These are phyloP conservation scores for Crossocerus cetratus DNA, from an alignment of 2,888 invertebrate genomes.

Conservation along the genomic window DNA sequence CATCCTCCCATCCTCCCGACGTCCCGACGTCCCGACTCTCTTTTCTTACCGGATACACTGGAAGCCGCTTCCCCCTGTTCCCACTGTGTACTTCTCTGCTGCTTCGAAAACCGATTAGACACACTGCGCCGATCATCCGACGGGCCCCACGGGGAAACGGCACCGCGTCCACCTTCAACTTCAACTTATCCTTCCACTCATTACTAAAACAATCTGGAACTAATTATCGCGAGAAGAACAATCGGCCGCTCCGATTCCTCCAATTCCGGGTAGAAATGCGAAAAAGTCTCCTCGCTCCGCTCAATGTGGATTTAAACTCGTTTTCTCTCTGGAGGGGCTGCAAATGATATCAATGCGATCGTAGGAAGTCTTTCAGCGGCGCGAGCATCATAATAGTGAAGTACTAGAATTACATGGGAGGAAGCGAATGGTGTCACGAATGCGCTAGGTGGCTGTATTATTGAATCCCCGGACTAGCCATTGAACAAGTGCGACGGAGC, in stretches of 20 bases:
- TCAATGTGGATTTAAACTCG: too few species aligned
- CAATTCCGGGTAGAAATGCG: too few species aligned
- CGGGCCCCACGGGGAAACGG: too few species aligned
- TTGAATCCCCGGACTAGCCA: conserved; percentile 59
- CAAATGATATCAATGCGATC: not conserved
- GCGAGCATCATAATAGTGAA: conserved; percentile 17
- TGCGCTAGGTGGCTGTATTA: conserved; percentile 50
- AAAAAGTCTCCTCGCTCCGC: too few species aligned
- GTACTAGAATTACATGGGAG: conserved; percentile 21
- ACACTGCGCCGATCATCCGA: conserved; percentile 23
- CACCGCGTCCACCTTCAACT: too few species aligned
- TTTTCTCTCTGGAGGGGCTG: not conserved
- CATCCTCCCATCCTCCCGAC: not conserved
- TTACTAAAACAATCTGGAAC: too few species aligned
- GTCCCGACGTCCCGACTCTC: conserved; percentile 26
- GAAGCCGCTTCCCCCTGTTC: conserved; percentile 30
- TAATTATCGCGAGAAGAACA: not conserved
- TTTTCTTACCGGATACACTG: conserved; percentile 34
- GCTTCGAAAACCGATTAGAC: conserved; percentile 52
- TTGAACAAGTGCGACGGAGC: conserved; percentile 71
- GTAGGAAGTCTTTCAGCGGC: conserved; percentile 10
- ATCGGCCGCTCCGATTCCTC: too few species aligned
- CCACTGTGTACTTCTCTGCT: conserved; percentile 30
- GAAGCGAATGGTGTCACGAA: conserved; percentile 17
- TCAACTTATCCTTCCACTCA: too few species aligned